Percentiles rank a stretch among this genome's conserved stretches.
phyloP scores from a whole-genome alignment of 1,140 invertebrate genomes.

The Drosophila watanabei region DNA sequence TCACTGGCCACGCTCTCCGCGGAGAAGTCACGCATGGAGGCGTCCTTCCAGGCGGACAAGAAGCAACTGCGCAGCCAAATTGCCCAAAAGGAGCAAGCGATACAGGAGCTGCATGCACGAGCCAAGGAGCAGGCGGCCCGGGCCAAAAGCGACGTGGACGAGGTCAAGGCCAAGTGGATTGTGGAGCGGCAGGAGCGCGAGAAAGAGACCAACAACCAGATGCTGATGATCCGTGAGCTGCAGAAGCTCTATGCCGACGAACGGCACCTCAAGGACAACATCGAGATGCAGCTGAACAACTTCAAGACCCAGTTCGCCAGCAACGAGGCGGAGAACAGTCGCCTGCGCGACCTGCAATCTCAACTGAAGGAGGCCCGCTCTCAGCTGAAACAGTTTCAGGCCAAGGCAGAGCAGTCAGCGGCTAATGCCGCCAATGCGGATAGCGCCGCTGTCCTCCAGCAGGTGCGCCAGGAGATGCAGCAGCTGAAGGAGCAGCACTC shows the following conservation, averaged over 20 bases:
- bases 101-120: constrained; percentile 88
- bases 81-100: constrained; percentile 89
- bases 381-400: constrained; percentile 88
- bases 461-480: constrained; percentile 91
- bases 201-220: constrained; percentile 91
- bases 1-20: constrained; percentile 92
- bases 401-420: constrained; percentile 41
- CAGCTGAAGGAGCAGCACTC: constrained; percentile 90
- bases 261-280: constrained; percentile 87
- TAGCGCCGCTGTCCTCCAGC: constrained; percentile 87
- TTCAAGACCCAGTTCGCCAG: constrained; percentile 86
- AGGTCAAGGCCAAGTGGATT: constrained; percentile 90
- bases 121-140: constrained; percentile 87
- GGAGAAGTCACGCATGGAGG: constrained; percentile 94
- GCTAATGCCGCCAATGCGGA: constrained; percentile 75
- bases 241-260: constrained; percentile 89
- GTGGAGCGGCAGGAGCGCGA: constrained; percentile 92
- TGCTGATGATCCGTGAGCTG: constrained; percentile 89
- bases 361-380: constrained; percentile 89
- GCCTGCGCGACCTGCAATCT: constrained; percentile 86
- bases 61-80: constrained; percentile 90
- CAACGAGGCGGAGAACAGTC: constrained; percentile 70
- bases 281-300: constrained; percentile 88
- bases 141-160: constrained; percentile 88
- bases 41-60: constrained; percentile 92